phyloP scores from a whole-genome alignment of 2,113 vertebrate species.

The Lates calcarifer region DNA sequence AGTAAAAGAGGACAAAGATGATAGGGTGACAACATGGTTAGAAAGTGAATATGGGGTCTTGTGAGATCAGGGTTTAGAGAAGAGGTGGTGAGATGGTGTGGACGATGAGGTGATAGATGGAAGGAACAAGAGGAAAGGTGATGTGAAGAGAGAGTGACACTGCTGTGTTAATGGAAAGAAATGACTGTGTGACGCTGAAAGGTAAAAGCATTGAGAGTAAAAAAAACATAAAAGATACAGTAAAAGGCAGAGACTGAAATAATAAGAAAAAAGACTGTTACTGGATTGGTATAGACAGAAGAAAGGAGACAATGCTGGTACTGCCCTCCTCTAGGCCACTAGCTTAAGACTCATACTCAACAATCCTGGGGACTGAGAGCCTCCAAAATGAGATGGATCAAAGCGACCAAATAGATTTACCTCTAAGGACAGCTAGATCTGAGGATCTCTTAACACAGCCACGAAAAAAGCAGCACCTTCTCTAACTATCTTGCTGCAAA shows the following conservation, averaged over 20 bases:
- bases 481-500: background rate
- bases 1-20: background rate
- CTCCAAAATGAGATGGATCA: constrained; percentile 65
- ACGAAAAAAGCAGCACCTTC: background rate
- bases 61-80: background rate
- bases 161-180: background rate
- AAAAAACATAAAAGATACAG: background rate
- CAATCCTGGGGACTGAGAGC: constrained; percentile 35
- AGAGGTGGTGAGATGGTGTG: background rate
- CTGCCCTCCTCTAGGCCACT: constrained; percentile 6
- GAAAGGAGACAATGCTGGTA: background rate
- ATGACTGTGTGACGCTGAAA: background rate
- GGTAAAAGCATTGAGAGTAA: background rate
- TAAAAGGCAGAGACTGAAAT: background rate
- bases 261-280: background rate
- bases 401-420: constrained; percentile 60
- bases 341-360: constrained; percentile 58
- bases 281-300: background rate
- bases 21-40: background rate
- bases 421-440: constrained; percentile 11
- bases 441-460: background rate
- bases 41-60: background rate
- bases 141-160: background rate
- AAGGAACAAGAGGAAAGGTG: background rate
- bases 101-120: background rate